These are phyloP conservation scores for Ditula angustiorana DNA, from an alignment of 2,888 invertebrate genomes.

Conservation along the genomic window DNA sequence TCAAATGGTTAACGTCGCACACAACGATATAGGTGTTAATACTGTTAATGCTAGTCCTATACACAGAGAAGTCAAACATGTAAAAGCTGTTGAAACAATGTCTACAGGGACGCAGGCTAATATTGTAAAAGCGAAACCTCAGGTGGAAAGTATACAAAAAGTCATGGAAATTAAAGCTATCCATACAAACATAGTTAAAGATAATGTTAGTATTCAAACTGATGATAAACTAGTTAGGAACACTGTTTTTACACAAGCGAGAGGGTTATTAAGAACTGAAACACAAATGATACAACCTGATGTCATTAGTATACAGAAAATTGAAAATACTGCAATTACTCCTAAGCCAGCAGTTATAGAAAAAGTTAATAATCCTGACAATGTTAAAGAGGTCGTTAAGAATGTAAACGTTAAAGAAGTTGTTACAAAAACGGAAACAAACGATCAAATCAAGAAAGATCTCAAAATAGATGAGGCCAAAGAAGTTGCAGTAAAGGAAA, in stretches of 20 bases:
- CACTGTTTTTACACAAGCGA: constrained; percentile 75
- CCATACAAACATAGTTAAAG: constrained; percentile 10
- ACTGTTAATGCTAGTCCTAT: constrained; percentile 26
- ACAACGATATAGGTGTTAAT: constrained; percentile 49
- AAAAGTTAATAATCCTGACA: background rate
- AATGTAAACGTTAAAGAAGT: background rate
- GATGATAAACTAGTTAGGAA: constrained; percentile 71
- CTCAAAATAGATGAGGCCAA: background rate
- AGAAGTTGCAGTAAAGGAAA: constrained; percentile 23
- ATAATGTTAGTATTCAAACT: constrained; percentile 13
- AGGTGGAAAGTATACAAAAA: constrained; percentile 19
- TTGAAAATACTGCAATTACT: background rate
- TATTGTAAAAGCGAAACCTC: constrained; percentile 21
- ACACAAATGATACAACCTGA: constrained; percentile 47
- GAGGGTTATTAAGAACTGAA: constrained; percentile 67
- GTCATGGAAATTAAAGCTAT: constrained; percentile 26
- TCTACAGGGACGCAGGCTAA: constrained; percentile 36
- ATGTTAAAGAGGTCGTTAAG: background rate
- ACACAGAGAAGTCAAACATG: constrained; percentile 13
- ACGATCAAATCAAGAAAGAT: background rate
- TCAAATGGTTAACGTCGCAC: constrained; percentile 8
- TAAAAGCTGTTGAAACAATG: constrained; percentile 16
- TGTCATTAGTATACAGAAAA: constrained; percentile 24
- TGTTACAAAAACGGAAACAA: background rate
- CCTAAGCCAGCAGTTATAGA: background rate